Conservation (phyloP, 2,797 vertebrate genomes). For the Lithobates sylvaticus region DNA sequence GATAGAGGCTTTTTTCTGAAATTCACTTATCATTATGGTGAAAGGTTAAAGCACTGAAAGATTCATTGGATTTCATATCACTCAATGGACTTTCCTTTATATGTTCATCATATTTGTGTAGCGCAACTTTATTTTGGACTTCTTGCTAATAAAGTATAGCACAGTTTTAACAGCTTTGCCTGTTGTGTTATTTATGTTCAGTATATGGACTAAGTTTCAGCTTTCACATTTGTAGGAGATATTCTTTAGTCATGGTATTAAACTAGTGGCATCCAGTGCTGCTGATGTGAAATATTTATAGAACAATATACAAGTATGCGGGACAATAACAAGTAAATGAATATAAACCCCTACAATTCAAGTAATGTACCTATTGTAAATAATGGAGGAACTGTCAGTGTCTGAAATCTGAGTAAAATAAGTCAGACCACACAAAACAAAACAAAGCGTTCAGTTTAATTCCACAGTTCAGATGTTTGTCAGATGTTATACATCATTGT, state of each 20-base stretch:
- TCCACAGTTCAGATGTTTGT: constrained; percentile 5
- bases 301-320: neutral
- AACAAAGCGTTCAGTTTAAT: constrained; percentile 13
- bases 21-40: too few relatives aligned
- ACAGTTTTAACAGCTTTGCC: neutral
- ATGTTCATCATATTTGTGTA: too few relatives aligned
- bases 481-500: constrained; percentile 20
- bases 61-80: too few relatives aligned
- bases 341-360: neutral
- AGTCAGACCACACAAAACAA: constrained; percentile 3
- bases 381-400: neutral
- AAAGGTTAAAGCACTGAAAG: too few relatives aligned
- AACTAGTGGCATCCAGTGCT: too few relatives aligned
- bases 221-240: neutral
- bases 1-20: too few relatives aligned
- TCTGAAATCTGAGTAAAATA: neutral
- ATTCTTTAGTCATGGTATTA: neutral
- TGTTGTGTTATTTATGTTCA: neutral
- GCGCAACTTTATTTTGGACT: too few relatives aligned
- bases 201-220: neutral
- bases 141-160: neutral
- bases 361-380: neutral
- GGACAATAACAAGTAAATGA: neutral
- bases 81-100: too few relatives aligned
- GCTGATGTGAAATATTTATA: too few relatives aligned